Evolutionary conservation across 2,113 vertebrate species (phyloP).

Genomic region (Eidolon helvum): DNA sequence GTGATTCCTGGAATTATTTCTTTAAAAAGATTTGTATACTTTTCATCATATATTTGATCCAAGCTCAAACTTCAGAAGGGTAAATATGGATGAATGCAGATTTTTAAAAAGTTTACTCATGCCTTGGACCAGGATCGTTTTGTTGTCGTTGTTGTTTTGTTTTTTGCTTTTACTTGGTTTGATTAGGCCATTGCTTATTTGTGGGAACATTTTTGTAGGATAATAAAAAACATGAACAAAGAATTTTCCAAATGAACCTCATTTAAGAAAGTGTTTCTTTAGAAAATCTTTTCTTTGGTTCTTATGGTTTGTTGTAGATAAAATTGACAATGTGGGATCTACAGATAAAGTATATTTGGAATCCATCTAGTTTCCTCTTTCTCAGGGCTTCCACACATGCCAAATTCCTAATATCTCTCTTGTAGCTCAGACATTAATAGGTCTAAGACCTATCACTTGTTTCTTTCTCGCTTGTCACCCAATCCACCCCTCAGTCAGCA

Average conservation of each 20-base stretch:
- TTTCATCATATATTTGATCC: neutral
- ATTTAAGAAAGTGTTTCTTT: neutral
- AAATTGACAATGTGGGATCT: neutral
- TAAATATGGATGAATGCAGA: neutral
- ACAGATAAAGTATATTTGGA: neutral
- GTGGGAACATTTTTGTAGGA: neutral
- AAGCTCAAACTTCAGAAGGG: neutral
- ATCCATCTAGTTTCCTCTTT: neutral
- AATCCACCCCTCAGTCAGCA: neutral
- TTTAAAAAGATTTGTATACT: neutral
- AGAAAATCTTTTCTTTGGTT: neutral
- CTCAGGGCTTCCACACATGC: neutral
- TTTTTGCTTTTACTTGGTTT: neutral
- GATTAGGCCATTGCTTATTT: neutral
- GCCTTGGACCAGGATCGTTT: neutral
- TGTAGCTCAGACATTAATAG: neutral
- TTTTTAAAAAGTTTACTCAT: neutral
- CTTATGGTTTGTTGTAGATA: neutral
- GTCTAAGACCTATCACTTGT: neutral
- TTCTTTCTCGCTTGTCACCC: neutral
- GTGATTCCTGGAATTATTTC: conserved; percentile 5
- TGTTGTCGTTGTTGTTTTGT: too few relatives aligned
- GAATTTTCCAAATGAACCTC: neutral
- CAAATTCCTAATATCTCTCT: neutral
- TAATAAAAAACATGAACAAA: neutral